Evolutionary conservation across 2,888 invertebrate species (phyloP).

Genomic region (Ceraclea dissimilis): DNA sequence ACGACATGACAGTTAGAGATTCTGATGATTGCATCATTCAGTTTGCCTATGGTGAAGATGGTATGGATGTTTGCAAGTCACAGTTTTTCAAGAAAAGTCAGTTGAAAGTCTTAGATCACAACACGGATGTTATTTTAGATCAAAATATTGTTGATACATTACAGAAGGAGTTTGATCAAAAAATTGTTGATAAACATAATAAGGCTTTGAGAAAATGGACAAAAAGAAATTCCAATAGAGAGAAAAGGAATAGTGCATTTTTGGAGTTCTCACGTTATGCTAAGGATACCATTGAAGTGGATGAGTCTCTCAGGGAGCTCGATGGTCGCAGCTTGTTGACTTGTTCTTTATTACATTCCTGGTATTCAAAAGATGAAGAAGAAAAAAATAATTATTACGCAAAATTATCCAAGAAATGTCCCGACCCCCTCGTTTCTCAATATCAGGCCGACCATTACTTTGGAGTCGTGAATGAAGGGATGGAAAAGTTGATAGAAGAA

Average conservation of each 20-base stretch:
- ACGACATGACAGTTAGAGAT: constrained; percentile 94
- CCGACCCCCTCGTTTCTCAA: constrained; percentile 66
- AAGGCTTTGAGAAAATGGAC: constrained; percentile 58
- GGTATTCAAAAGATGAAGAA: constrained; percentile 56
- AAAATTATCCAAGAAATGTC: constrained; percentile 46
- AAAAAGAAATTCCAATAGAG: constrained; percentile 44
- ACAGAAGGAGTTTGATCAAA: constrained; percentile 47
- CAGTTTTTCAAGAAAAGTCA: constrained; percentile 74
- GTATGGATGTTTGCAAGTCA: constrained; percentile 80
- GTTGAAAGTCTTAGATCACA: constrained; percentile 74
- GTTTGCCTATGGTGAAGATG: constrained; percentile 92
- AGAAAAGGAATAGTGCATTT: constrained; percentile 51
- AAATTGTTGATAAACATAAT: constrained; percentile 46
- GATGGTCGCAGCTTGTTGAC: constrained; percentile 54
- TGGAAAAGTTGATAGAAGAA: constrained; percentile 59
- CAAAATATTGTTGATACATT: constrained; percentile 50
- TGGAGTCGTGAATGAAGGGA: constrained; percentile 77
- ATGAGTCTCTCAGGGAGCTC: constrained; percentile 39
- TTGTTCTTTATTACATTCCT: constrained; percentile 55
- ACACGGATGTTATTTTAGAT: constrained; percentile 59
- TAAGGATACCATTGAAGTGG: constrained; percentile 37
- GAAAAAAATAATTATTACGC: constrained; percentile 48
- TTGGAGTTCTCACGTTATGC: constrained; percentile 48
- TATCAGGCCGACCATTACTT: constrained; percentile 69
- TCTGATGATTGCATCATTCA: constrained; percentile 89